Base-by-base conservation (phyloP, 2,888 invertebrate species). In the Drosophila prolongata region DNA sequence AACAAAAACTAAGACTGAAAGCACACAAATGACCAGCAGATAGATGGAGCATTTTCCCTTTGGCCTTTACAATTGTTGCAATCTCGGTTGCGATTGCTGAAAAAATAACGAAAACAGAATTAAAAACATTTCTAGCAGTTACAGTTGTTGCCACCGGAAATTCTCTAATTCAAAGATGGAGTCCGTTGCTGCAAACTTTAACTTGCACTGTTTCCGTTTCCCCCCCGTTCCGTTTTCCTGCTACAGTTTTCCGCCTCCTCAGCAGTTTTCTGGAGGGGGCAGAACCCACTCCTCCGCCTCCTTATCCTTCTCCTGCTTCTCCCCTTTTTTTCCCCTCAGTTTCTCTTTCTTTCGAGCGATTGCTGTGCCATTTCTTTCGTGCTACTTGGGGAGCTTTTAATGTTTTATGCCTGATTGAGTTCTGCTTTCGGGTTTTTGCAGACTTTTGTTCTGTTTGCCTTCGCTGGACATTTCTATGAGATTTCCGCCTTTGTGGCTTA, bases 321-420 rank as follows among this genome's bases (percentile, higher is more conserved):
- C 11, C 11, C 24, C 24, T 24, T 24, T 24, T 24, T 16, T n/a
- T n/a, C 16, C 16, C 14, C 37, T 44, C 2, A 44, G 14, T 35
- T 47, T 53, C 37, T 14, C 38, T 13, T 59, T 40, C 49, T 11
- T 58, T 57, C 40, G 16, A 56, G 24, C 46, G 62, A 59, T 67
- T 52, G 50, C 58, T 60, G 59, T 75, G 73, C 70, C 43, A 66
- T 71, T 76, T 65, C 57, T 65, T 56, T 65, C 49, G 59, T 69
- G 58, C 62, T 69, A 60, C 43, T 75, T 60, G 54, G 66, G 71
- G 35, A 70, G 66, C 73, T 77, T 75, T 89, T 79, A 78, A 88
- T 85, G 80, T 83, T 89, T 83, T 86, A 89, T 88, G 84, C 84
- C 87, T 89, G 90, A 85, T 89, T 85, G 84, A 86, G 57, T 85